Evolutionary conservation across 2,888 invertebrate genomes (phyloP).

Genomic region (Agelastica alni): DNA sequence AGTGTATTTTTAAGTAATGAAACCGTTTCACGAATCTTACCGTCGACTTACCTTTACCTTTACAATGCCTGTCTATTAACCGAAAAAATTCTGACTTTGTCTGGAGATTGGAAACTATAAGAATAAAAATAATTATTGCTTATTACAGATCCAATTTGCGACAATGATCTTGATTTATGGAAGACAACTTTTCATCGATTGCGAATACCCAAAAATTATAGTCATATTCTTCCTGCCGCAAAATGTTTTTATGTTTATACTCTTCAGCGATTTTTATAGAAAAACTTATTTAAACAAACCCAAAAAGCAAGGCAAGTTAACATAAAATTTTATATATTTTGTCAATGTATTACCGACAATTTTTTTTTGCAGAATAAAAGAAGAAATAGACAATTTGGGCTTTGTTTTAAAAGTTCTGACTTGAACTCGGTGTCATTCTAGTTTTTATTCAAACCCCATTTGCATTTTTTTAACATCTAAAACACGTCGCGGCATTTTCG

Average conservation of each 20-base stretch:
- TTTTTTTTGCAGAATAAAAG: slow-evolving; percentile 1
- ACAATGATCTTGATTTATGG: slow-evolving; percentile 62
- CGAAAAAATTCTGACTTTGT: no score
- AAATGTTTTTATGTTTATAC: slow-evolving; percentile 64
- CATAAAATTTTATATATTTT: no score
- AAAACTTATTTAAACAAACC: slow-evolving; percentile 59
- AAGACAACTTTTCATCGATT: slow-evolving; percentile 58
- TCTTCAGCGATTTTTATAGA: slow-evolving; percentile 68
- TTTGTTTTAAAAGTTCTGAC: slow-evolving; percentile 9
- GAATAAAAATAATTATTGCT: no score
- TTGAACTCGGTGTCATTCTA: no score
- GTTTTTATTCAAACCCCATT: no score
- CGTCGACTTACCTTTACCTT: no score
- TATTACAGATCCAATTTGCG: slow-evolving; percentile 71
- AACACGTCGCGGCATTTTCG: no score
- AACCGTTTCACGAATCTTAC: no score
- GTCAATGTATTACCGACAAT: neutral
- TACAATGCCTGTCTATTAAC: no score
- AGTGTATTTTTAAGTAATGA: no score
- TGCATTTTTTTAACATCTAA: no score
- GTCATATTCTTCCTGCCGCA: slow-evolving; percentile 63
- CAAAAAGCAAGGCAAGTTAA: slow-evolving; percentile 5
- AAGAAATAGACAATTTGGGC: neutral
- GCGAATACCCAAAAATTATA: slow-evolving; percentile 62
- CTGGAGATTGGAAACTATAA: no score